phyloP scores from a whole-genome alignment of 64 coral and sea anemone species.

The Exaiptasia diaphana region DNA sequence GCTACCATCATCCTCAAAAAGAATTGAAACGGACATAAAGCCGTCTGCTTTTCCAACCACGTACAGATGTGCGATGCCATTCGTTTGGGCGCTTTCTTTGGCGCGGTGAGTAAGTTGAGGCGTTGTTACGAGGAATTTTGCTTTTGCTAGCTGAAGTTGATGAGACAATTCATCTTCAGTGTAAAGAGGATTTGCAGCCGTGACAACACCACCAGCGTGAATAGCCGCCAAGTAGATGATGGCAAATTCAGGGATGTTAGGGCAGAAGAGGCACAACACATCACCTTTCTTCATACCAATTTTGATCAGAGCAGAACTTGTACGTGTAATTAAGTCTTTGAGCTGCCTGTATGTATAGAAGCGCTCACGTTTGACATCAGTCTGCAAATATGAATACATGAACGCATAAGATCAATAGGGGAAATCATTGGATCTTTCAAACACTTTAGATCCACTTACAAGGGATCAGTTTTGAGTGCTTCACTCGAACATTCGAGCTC shows the following conservation, averaged over 20 bases:
- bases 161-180: slow-evolving; percentile 53
- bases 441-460: too few relatives aligned
- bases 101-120: slow-evolving; percentile 46
- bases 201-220: slow-evolving; percentile 53
- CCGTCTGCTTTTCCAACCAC: slow-evolving; percentile 64
- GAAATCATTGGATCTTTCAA: too few relatives aligned
- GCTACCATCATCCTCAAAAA: slow-evolving; percentile 45
- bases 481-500: too few relatives aligned
- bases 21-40: slow-evolving; percentile 26
- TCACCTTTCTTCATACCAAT: slow-evolving; percentile 61
- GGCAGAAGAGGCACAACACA: slow-evolving; percentile 51
- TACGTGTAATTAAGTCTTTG: slow-evolving; percentile 21
- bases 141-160: slow-evolving; percentile 28
- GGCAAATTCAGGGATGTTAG: slow-evolving; percentile 65
- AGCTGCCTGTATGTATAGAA: slow-evolving; percentile 55
- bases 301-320: slow-evolving; percentile 46
- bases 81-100: slow-evolving; percentile 12
- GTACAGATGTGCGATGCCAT: slow-evolving; percentile 24
- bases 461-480: too few relatives aligned
- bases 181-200: slow-evolving; percentile 55
- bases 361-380: slow-evolving; percentile 9
- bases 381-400: slow-evolving; percentile 39
- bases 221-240: slow-evolving; percentile 56
- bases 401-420: too few relatives aligned
- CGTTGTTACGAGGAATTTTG: slow-evolving; percentile 58